Evolutionary conservation across 2,888 invertebrate species (phyloP), one percentile per base, ranked within the genome.

Genomic region (Sarcophaga carnaria): DNA sequence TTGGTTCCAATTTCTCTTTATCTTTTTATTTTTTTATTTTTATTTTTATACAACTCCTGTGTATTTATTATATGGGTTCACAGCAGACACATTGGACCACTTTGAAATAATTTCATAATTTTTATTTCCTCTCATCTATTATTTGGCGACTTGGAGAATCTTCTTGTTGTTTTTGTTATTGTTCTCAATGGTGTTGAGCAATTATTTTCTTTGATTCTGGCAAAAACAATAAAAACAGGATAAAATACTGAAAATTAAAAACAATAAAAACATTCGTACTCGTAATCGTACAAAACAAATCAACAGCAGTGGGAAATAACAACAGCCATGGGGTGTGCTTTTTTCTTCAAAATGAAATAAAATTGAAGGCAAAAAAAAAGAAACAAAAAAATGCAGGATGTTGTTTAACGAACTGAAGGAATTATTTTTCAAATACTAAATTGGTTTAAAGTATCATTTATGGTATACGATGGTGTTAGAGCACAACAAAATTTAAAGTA

Each of bases 51-150:
- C 12, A 20, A 5, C 69, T 47, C 6, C 69, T 22, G 69, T 47
- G 69, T 69, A 69, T 10, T 66, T 10, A 37, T 37, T 37, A 10
- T 17, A 17, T 14, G 12, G 17, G 17, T 54, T 17, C 54, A 14
- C 37, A 11, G 2, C 69, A 47, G 14, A 14, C 17, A 37, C 66
- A 67, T 64, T 64, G 27, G 14, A 64, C n/a, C n/a, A 27, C 14
- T 54, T 54, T 54, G 12, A 54, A 54, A 20, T 17, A 74, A 62
- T 45, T 17, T 75, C 63, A 75, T 47, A 62, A 63, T 49, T 62
- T 62, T 45, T 59, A 71, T 54, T 1, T 10, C 12, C 20, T 47
- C 4, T 69, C 60, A 59, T 62, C 45, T 45, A 20, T 62, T 62
- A 22, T 62, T 62, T 22, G 62, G 10, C 4, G 11, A 49, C 20